Base-by-base conservation (phyloP, 2,888 invertebrate species). In the Eurytoma adleriae region DNA sequence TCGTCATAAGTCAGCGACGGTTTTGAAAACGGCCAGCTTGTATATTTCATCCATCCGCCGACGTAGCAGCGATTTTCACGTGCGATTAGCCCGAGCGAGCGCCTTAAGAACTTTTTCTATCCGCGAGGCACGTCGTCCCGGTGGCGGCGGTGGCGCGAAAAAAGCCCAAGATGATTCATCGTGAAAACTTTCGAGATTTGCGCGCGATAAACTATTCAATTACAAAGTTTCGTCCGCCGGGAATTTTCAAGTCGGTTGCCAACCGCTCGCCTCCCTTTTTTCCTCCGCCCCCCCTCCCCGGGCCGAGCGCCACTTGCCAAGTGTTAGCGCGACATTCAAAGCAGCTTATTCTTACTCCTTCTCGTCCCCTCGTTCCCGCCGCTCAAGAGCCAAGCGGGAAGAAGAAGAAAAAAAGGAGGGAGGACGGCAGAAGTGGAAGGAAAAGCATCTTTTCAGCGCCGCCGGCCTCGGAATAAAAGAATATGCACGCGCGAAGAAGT, bases 201-300 rank as follows among this genome's bases (percentile, higher is more conserved):
- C 68, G 56, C 56, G 75, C 75, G 80, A 80, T 80, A 80, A 82
- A 80, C 82, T 78, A 80, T 82, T 74, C 82, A 80, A 82, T 82
- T 78, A 78, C 72, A 78, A 82, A 80, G 73, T 82, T 82, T 78
- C 66, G 12, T 18, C 54, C 30, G 64, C 24, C 24, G 56, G 27
- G 59, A 52, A 74, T 75, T 74, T 79, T 80, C 71, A 68, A 67
- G 61, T 76, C 71, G 57, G 27, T 67, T 20, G 56, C 18, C 50
- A 20, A 52, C 48, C 62, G 24, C 10, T 62, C 14, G 18, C 40
- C 71, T 3, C 52, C 54, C 16, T 57, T 61, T 24, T 66, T 56
- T 56, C 56, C 40, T 20, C 10, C 56, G 13, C 50, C 30, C 10
- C n/a, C n/a, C 40, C 30, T 50, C 68, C 67, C 61, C n/a, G 40